These are phyloP conservation scores for Ganaspis sp. DNA, from an alignment of 1,140 invertebrate genomes.

Conservation along the genomic window DNA sequence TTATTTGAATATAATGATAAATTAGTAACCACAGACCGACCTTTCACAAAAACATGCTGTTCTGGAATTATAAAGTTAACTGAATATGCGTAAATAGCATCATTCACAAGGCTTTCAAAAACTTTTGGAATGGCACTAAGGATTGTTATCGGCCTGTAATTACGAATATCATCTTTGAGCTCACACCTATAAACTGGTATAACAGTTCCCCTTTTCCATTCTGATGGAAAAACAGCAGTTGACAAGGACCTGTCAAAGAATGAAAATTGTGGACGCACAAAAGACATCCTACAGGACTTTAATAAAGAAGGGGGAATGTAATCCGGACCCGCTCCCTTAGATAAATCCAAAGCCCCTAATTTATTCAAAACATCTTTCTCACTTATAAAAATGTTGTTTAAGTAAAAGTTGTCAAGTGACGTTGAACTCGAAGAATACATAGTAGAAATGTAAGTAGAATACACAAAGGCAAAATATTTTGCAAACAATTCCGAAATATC, in stretches of 20 bases:
- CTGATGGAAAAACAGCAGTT: background rate
- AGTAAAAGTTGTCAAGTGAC: too few relatives aligned
- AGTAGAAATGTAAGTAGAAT: too few relatives aligned
- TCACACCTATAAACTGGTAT: constrained; percentile 24
- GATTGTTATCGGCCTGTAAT: constrained; percentile 32
- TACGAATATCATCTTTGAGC: background rate
- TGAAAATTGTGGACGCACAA: background rate
- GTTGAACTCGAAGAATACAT: too few relatives aligned
- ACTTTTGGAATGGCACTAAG: constrained; percentile 17
- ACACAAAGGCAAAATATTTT: too few relatives aligned
- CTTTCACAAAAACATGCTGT: too few relatives aligned
- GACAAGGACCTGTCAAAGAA: constrained; percentile 14
- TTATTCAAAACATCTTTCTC: background rate
- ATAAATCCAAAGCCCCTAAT: background rate
- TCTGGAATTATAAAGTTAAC: too few relatives aligned
- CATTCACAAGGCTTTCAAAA: background rate
- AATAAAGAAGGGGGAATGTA: constrained; percentile 15
- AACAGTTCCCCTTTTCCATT: constrained; percentile 25
- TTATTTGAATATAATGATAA: too few relatives aligned
- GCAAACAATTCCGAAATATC: too few relatives aligned
- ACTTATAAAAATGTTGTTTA: background rate
- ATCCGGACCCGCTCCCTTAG: constrained; percentile 30
- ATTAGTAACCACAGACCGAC: too few relatives aligned
- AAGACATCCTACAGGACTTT: background rate
- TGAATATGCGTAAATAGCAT: too few relatives aligned